These are phyloP conservation scores for Euphydryas editha DNA, from an alignment of 2,888 invertebrate genomes.

Conservation along the genomic window DNA sequence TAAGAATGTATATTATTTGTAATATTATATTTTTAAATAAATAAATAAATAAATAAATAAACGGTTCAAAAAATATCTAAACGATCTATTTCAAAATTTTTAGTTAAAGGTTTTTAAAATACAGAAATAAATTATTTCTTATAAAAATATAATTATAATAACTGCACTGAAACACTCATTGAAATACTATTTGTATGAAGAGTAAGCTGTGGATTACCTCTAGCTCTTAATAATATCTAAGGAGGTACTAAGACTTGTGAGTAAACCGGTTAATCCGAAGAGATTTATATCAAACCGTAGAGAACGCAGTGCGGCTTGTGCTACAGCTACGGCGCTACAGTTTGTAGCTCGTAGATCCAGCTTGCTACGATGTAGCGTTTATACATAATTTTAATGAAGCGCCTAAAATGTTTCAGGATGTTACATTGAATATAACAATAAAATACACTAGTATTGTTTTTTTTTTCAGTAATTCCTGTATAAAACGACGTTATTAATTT, in stretches of 20 bases:
- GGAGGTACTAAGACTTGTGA: conserved; percentile 67
- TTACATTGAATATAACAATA: not conserved
- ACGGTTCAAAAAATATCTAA: no score
- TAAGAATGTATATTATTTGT: no score
- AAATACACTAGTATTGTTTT: not conserved
- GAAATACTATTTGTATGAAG: conserved; percentile 17
- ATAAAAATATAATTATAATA: not conserved
- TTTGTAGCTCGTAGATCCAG: conserved; percentile 39
- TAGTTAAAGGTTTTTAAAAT: no score
- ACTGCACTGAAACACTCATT: conserved; percentile 2
- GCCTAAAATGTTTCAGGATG: not conserved
- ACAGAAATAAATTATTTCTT: not conserved
- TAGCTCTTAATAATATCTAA: conserved; percentile 64
- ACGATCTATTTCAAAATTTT: no score
- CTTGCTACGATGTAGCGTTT: conserved; percentile 36
- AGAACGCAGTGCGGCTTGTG: conserved; percentile 64
- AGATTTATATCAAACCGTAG: conserved; percentile 73
- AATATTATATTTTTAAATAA: no score
- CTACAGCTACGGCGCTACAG: conserved; percentile 47
- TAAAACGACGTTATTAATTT: conserved; percentile 8
- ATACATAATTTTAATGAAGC: conserved; percentile 20
- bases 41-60: no score
- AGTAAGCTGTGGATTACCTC: conserved; percentile 48
- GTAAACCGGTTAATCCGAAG: conserved; percentile 70
- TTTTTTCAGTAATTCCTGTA: not conserved